Percentiles rank a stretch among this genome's conserved stretches.
Evolutionary conservation across 2,797 vertebrate genomes (phyloP).

Genomic region (Muraenolepis orangiensis): DNA sequence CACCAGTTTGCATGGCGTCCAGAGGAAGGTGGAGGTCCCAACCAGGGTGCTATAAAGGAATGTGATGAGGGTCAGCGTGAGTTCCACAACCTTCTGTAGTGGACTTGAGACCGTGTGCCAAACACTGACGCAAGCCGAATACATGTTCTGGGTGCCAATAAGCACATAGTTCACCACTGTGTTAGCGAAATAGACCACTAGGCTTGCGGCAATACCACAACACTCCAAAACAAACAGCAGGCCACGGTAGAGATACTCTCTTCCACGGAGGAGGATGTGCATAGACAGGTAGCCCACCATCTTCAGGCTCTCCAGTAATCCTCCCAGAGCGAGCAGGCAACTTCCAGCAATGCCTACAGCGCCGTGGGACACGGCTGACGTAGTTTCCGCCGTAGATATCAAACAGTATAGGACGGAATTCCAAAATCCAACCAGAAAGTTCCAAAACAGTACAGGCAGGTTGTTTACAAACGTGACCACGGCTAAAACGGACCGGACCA

Average conservation of each 20-base stretch:
- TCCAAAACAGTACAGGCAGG: constrained; percentile 77
- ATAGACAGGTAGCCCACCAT: constrained; percentile 84
- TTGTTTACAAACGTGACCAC: constrained; percentile 72
- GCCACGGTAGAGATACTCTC: constrained; percentile 81
- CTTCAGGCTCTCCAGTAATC: constrained; percentile 84
- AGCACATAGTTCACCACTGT: constrained; percentile 88
- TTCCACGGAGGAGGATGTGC: constrained; percentile 79
- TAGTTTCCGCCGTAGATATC: constrained; percentile 65
- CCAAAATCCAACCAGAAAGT: constrained; percentile 68
- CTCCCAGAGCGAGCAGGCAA: constrained; percentile 70
- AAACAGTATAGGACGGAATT: constrained; percentile 65
- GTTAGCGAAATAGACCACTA: constrained; percentile 88
- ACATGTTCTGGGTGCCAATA: constrained; percentile 84
- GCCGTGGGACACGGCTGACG: constrained; percentile 59
- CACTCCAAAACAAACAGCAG: constrained; percentile 78
- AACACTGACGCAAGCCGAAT: constrained; percentile 69
- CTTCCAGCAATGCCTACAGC: constrained; percentile 59
- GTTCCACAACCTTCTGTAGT: constrained; percentile 74
- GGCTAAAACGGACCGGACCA: constrained; percentile 75
- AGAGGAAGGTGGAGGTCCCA: constrained; percentile 84
- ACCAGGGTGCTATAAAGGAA: constrained; percentile 85
- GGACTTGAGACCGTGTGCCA: constrained; percentile 80
- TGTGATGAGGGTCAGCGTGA: constrained; percentile 77
- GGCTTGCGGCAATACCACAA: constrained; percentile 80
- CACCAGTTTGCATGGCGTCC: constrained; percentile 85